Percentiles rank a stretch among this genome's conserved stretches.
These are phyloP conservation scores for Dynastes hyllus DNA, from an alignment of 2,888 invertebrate species.

Conservation along the genomic window DNA sequence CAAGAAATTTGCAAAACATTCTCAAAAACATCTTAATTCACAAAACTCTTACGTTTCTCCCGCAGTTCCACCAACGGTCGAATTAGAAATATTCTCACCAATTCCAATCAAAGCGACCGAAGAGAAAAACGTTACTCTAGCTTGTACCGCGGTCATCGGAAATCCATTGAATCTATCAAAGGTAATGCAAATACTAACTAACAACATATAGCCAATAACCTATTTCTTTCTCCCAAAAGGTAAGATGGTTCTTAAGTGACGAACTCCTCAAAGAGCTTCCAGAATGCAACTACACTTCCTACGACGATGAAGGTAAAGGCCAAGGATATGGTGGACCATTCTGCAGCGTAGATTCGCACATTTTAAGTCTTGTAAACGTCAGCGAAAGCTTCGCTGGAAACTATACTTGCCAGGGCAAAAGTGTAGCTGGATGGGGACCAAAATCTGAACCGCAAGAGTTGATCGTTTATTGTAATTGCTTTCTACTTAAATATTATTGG, in stretches of 20 bases:
- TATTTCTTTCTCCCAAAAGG: constrained; percentile 56
- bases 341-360: constrained; percentile 90
- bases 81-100: constrained; percentile 83
- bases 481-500: constrained; percentile 63
- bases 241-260: constrained; percentile 89
- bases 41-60: background rate
- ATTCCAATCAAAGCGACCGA: constrained; percentile 86
- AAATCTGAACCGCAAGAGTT: constrained; percentile 85
- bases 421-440: constrained; percentile 91
- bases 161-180: constrained; percentile 83
- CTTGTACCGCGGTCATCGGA: constrained; percentile 85
- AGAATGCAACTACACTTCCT: constrained; percentile 79
- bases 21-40: background rate
- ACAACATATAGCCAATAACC: background rate
- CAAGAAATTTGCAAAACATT: too few relatives aligned
- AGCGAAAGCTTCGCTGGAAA: constrained; percentile 93
- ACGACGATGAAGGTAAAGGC: constrained; percentile 67
- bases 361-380: constrained; percentile 88
- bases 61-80: constrained; percentile 85
- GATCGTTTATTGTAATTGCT: constrained; percentile 82
- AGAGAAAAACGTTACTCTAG: constrained; percentile 85
- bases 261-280: constrained; percentile 89
- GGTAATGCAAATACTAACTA: constrained; percentile 71
- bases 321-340: constrained; percentile 75
- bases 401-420: constrained; percentile 93